Evolutionary conservation across 1,140 invertebrate genomes (phyloP).

Genomic region (Aphis gossypii): DNA sequence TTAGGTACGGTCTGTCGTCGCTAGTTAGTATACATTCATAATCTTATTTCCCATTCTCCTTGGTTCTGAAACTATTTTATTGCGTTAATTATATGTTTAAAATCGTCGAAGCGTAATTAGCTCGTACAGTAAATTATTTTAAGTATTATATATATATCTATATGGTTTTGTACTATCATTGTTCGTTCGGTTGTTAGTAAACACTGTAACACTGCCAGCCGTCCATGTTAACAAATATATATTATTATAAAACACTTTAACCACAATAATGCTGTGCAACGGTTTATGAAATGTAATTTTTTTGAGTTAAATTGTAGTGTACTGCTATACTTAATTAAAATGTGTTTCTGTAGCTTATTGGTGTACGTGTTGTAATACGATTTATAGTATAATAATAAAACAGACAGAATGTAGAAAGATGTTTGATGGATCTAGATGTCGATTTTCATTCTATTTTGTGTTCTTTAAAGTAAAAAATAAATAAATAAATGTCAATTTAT

Average conservation of each 20-base stretch:
- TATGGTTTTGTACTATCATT: not conserved
- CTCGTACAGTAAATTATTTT: not conserved
- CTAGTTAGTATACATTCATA: not conserved
- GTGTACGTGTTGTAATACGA: not conserved
- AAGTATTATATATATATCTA: not conserved
- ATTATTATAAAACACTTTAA: not conserved
- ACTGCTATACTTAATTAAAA: not conserved
- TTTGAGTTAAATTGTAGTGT: not conserved
- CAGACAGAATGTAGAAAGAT: not conserved
- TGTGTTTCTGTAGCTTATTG: not conserved
- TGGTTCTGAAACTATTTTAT: not conserved
- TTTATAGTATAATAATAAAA: not conserved
- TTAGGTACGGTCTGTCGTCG: not conserved
- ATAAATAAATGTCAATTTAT: slow-evolving; percentile 23
- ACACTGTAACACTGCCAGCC: not conserved
- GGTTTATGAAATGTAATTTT: not conserved
- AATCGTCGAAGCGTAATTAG: not conserved
- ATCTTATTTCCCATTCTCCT: not conserved
- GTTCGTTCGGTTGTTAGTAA: not conserved
- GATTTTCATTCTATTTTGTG: not conserved
- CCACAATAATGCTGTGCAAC: not conserved
- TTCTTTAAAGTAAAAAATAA: not conserved
- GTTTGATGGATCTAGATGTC: not conserved
- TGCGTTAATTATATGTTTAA: not conserved
- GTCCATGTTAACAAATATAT: not conserved